Evolutionary conservation across 2,797 vertebrate genomes (phyloP).

Genomic region (Calcarius lapponicus): DNA sequence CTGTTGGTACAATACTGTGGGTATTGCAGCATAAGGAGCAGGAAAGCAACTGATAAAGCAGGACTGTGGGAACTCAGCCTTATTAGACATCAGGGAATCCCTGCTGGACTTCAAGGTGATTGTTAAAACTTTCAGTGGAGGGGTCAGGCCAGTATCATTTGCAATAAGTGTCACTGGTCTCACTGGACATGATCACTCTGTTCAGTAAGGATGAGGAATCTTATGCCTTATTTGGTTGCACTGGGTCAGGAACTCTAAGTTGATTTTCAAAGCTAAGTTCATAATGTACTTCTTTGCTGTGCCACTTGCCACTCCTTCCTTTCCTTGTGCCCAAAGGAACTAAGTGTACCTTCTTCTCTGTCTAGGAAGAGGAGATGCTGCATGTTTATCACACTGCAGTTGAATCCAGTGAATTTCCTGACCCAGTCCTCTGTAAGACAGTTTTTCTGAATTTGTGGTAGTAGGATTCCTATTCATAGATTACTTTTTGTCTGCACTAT

Average conservation of each 20-base stretch:
- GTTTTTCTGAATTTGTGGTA: neutral
- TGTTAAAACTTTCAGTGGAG: neutral
- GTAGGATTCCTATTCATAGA: neutral
- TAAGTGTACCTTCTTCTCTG: neutral
- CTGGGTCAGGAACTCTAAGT: neutral
- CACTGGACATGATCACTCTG: neutral
- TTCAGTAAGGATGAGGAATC: neutral
- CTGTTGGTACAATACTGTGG: neutral
- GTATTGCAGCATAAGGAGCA: neutral
- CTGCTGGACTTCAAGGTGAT: neutral
- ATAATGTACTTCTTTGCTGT: neutral
- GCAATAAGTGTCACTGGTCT: neutral
- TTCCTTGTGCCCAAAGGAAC: neutral
- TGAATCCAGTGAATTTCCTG: neutral
- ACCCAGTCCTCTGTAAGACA: neutral
- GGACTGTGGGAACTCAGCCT: neutral
- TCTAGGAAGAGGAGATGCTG: neutral
- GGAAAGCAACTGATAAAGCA: neutral
- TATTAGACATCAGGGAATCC: neutral
- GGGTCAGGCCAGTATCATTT: neutral
- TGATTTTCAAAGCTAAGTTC: neutral
- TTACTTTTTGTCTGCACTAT: neutral
- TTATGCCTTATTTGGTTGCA: neutral
- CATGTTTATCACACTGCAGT: neutral
- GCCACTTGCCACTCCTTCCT: neutral